phyloP scores from a whole-genome alignment of 2,113 vertebrate genomes.

The Bombycilla garrulus region DNA sequence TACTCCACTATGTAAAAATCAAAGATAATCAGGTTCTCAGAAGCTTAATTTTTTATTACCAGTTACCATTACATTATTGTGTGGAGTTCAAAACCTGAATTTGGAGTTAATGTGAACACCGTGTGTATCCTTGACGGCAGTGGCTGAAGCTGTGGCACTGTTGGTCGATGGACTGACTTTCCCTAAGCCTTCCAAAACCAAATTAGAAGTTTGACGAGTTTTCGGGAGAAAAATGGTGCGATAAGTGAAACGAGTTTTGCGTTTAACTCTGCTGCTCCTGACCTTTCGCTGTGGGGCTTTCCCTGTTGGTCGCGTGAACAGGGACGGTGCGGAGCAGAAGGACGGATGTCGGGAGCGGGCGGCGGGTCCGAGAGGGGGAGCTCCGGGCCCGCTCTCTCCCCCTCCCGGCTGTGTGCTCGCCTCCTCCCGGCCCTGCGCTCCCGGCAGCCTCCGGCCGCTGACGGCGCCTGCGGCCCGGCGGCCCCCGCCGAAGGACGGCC shows the following conservation, averaged over 20 bases:
- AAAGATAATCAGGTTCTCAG: background rate
- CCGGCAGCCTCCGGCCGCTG: background rate
- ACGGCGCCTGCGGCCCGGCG: background rate
- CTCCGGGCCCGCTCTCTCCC: background rate
- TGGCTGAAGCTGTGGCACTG: background rate
- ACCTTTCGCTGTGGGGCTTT: background rate
- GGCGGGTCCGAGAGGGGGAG: background rate
- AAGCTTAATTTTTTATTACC: background rate
- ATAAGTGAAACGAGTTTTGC: background rate
- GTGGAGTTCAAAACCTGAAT: background rate
- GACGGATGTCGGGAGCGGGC: background rate
- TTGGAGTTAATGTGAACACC: background rate
- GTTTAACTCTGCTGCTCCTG: accelerated
- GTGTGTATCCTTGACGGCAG: background rate
- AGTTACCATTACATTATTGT: accelerated
- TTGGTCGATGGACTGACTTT: background rate
- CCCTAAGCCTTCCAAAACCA: background rate
- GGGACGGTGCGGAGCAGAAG: background rate
- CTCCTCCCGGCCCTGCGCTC: background rate
- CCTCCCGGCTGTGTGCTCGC: background rate
- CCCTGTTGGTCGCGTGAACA: accelerated
- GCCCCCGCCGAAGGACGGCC: background rate
- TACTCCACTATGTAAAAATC: background rate
- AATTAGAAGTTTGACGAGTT: background rate
- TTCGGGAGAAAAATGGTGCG: background rate